Evolutionary conservation across 1,140 invertebrate species (phyloP), one percentile per base, ranked within the genome.

Genomic region (Geopemphigus sp.): DNA sequence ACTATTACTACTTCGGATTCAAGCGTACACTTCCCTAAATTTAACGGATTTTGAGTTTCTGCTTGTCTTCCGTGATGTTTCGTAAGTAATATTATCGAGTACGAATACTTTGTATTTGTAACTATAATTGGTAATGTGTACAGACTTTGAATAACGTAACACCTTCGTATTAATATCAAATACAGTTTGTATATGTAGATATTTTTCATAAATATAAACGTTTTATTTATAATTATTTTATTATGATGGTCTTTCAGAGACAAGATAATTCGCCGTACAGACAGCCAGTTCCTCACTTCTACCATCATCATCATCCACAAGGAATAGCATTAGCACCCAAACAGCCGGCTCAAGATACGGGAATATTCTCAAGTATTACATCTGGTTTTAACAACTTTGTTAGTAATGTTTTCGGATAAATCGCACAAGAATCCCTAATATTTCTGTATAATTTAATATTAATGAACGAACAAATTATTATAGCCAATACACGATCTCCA

Each of bases 321-420:
- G 73, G 83, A 84, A 76, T 84, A 84, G 82, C 85, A 85, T 68
- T 83, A 84, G 81, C 85, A 84, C 83, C 45, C 83, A 84, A 78
- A 61, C 85, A 84, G 19, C 83, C 84, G 82, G 84, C 53, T 12
- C 74, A 81, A 47, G 68, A 73, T 12, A 0, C 59, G 32, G 91
- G 92, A 26, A 90, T 93, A 80, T 89, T 93, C 83, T 91, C 92
- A 56, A 91, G 91, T 50, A 89, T 94, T 82, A 91, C 90, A 83
- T 92, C 89, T 83, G 91, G 92, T 14, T 90, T 94, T 82, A 92
- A 91, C 83, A 93, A 88, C 82, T 87, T 94, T 82, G 89, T 92
- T 53, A 91, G 87, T 80, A 92, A 92, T 83, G 89, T 92, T 82
- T 92, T 93, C 83, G 92, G 92, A 83, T 92, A 88, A 74, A 3